These are phyloP conservation scores for Sarcophaga peregrina DNA, from an alignment of 1,140 invertebrate species.

Conservation along the genomic window DNA sequence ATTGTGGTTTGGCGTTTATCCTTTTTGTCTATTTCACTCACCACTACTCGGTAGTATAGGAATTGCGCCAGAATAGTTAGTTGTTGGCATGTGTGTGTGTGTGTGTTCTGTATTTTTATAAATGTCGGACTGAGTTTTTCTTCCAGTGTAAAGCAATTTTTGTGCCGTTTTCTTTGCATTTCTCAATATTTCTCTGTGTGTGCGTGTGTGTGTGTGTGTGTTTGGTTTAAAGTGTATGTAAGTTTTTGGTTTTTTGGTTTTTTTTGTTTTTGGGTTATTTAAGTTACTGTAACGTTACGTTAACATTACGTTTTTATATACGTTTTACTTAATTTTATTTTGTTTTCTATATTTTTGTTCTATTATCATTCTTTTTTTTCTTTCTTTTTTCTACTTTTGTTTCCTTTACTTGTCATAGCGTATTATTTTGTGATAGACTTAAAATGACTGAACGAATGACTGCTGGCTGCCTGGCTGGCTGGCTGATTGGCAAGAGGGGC, in stretches of 20 bases:
- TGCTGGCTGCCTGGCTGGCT: background rate
- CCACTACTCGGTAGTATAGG: background rate
- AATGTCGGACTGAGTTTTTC: background rate
- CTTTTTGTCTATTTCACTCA: slow-evolving; percentile 20
- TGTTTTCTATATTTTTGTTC: background rate
- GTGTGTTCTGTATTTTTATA: background rate
- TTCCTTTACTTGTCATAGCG: slow-evolving; percentile 23
- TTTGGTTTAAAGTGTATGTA: background rate
- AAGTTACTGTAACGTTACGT: slow-evolving; percentile 7
- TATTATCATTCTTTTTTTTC: background rate
- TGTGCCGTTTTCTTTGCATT: background rate
- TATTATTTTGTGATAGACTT: slow-evolving; percentile 32
- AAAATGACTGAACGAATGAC: slow-evolving; percentile 38
- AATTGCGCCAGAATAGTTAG: background rate
- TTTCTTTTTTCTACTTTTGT: background rate
- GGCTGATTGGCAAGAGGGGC: background rate
- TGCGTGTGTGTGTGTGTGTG: background rate
- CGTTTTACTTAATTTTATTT: slow-evolving; percentile 33
- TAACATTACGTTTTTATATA: background rate
- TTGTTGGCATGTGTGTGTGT: background rate
- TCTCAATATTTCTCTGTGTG: no score
- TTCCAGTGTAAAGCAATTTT: no score
- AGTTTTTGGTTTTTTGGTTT: background rate
- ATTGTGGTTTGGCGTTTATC: slow-evolving; percentile 38
- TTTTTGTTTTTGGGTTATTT: slow-evolving; percentile 21